Evolutionary conservation across 2,888 invertebrate species (phyloP), one percentile per base, ranked within the genome.

Genomic region (Ennomos erosarius): DNA sequence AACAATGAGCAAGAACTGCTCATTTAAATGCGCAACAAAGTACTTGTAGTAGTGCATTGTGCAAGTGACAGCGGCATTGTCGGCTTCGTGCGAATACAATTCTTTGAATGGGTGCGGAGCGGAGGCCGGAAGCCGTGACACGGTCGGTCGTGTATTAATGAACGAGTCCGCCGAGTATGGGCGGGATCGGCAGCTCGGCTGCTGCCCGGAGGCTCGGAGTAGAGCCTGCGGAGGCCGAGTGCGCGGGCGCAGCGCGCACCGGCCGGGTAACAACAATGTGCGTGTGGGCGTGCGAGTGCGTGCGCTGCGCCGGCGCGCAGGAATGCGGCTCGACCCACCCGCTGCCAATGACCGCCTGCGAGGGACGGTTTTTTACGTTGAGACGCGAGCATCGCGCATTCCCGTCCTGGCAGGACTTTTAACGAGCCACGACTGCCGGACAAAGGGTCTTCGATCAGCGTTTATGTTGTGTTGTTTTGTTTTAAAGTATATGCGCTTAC

Each of bases 301-400:
- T 79, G 82, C 79, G 81, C 74, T 81, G 87, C n/a, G 12, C 12
- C 38, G 46, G 85, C 86, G 88, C 89, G 84, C 83, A 88, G 90
- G 91, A 90, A 90, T 90, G 90, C 86, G 87, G 90, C 78, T 83
- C 85, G 85, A 82, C 87, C 88, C 84, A 81, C 86, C 87, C 88
- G 89, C 90, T 87, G 90, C 90, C 91, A 90, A 90, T 89, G 91
- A 90, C 91, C 91, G 90, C 87, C 82, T 81, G 82, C 80, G 76
- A 85, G 87, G 89, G 88, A 87, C 87, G 82, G 74, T 88, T 88
- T 90, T 89, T 90, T 87, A 83, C 51, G 26, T 35, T 40, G 42
- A 55, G 50, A 84, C 80, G 83, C 78, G 81, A 71, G 79, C 77
- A 84, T 83, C 76, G 79, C 81, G 81, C 79, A 84, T 77, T 82